Base-by-base conservation (phyloP, 2,113 vertebrate genomes). In the Chamaea fasciata region DNA sequence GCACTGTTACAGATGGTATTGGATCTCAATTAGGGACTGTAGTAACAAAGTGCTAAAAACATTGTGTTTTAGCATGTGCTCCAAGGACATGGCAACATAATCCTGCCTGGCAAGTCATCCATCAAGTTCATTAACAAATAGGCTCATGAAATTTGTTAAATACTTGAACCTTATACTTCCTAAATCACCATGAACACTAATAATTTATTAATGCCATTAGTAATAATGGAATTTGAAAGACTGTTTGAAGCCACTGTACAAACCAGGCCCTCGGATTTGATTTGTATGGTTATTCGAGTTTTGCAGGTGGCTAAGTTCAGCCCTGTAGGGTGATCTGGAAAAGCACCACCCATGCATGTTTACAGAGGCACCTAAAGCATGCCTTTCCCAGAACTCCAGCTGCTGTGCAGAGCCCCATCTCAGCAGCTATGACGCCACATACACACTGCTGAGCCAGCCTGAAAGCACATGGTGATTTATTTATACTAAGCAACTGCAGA, bases 381-480 rank as follows among this genome's bases (percentile, higher is more conserved):
- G 6, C 33, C 69, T 63, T 80, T 30, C 46, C 68, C 83, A 57
- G 64, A 50, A 30, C 69, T 55, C 50, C 57, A 77, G 73, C 69
- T 23, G 62, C 84, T 33, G 33, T 3, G 27, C 74, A 33, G 56
- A 75, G 92, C 53, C 22, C 53, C 57, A 79, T 70, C 24, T 63
- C 0, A 0, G 65, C 7, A 13, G 47, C 74, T 26, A 0, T 7
- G 49, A 64, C 0, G 3, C 69, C 15, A 33, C 1, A 5, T 5
- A 39, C 30, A 27, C 0, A 1, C 53, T 70, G 63, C 19, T 44
- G 83, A 79, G 68, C 67, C 83, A 91, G 81, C n/a, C 53, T 24
- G 65, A 68, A 31, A 3, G 3, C 55, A 39, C 49, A 19, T 1
- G 5, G 55, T 20, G 50, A 42, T 69, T 86, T 85, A 85, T 88